phyloP scores from a whole-genome alignment of 2,113 vertebrate genomes.

The Barnardius zonarius region DNA sequence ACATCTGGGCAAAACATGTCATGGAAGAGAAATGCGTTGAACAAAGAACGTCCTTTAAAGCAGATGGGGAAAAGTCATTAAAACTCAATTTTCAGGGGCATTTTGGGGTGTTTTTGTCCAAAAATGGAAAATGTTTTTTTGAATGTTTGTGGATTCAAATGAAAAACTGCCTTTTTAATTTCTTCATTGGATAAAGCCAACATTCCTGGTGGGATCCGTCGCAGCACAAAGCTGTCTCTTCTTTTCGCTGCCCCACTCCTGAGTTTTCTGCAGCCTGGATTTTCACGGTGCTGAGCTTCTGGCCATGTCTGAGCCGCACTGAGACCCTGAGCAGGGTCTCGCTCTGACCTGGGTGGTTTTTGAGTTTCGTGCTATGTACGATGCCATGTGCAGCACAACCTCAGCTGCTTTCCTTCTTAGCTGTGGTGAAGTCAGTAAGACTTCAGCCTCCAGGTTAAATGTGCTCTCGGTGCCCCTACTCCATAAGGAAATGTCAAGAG shows the following conservation, averaged over 20 bases:
- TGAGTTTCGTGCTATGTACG: fast-evolving
- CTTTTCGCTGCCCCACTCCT: not conserved
- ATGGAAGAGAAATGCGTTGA: not conserved
- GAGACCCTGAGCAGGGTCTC: not conserved
- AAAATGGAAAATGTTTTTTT: not conserved
- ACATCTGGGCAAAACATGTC: slow-evolving; percentile 14
- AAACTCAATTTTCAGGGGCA: not conserved
- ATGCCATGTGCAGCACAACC: fast-evolving
- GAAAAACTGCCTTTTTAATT: not conserved
- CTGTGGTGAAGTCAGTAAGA: not conserved
- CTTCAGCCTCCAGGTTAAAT: not conserved
- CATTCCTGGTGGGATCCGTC: not conserved
- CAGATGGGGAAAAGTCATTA: not conserved
- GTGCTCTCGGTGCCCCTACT: not conserved
- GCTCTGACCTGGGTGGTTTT: not conserved
- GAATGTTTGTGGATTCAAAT: not conserved
- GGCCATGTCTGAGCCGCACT: not conserved
- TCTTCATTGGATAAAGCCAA: not conserved
- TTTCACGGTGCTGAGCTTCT: fast-evolving
- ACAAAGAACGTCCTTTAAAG: not conserved
- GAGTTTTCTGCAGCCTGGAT: fast-evolving
- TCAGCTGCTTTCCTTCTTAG: not conserved
- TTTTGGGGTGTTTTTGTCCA: not conserved
- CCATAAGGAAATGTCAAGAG: not conserved
- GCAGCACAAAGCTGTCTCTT: not conserved